These are phyloP conservation scores for Cosmopolites sordidus DNA, from an alignment of 2,888 invertebrate species.

Conservation along the genomic window DNA sequence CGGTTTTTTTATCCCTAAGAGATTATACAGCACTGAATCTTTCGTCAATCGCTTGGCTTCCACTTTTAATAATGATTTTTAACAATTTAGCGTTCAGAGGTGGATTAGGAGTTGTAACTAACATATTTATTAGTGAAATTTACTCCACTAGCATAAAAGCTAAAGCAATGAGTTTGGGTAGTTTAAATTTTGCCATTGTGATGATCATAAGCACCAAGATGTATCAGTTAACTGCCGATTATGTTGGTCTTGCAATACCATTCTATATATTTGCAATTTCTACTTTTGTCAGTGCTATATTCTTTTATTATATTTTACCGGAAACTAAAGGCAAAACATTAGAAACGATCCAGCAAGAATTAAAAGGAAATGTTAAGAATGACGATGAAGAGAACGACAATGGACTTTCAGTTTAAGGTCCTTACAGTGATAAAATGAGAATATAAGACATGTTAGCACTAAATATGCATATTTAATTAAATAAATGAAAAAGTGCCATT, in stretches of 20 bases:
- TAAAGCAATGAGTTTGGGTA: constrained; percentile 35
- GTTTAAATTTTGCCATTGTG: constrained; percentile 32
- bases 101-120: constrained; percentile 34
- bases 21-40: constrained; percentile 31
- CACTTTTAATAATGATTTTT: constrained; percentile 35
- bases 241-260: constrained; percentile 36
- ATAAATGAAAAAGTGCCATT: too few species aligned
- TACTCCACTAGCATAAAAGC: constrained; percentile 40
- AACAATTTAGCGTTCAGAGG: constrained; percentile 35
- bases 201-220: constrained; percentile 35
- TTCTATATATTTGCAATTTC: constrained; percentile 35
- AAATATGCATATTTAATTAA: too few species aligned
- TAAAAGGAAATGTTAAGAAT: constrained; percentile 24
- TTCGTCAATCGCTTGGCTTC: constrained; percentile 33
- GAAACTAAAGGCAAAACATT: constrained; percentile 40
- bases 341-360: constrained; percentile 36
- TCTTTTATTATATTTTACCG: constrained; percentile 37
- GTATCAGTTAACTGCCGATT: constrained; percentile 35
- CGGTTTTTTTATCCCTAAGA: constrained; percentile 34
- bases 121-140: constrained; percentile 37
- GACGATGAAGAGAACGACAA: not conserved
- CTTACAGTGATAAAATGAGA: too few species aligned
- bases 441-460: too few species aligned
- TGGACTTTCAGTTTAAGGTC: not conserved
- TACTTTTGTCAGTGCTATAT: constrained; percentile 34